Conservation (phyloP, 2,797 vertebrate species). For the Anas capensis region DNA sequence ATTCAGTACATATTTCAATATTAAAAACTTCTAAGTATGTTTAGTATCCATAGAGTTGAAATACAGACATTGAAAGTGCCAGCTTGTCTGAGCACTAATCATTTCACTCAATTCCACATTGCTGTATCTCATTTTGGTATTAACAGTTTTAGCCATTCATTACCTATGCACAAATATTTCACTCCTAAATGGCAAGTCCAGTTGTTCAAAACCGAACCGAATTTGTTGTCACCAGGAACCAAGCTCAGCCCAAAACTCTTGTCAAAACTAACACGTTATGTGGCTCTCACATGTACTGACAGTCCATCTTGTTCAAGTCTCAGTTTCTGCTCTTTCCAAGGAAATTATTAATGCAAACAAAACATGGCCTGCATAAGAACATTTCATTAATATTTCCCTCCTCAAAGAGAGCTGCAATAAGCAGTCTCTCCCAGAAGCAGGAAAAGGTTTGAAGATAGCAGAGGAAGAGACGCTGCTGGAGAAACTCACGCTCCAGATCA, state of each 20-base stretch:
- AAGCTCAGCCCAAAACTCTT: background rate
- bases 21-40: background rate
- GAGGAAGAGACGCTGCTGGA: background rate
- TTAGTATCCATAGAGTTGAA: background rate
- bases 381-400: background rate
- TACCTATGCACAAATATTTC: background rate
- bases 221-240: background rate
- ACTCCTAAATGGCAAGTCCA: background rate
- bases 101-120: background rate
- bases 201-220: fast-evolving
- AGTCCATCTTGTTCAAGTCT: background rate
- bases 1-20: background rate
- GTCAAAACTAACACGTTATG: background rate
- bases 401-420: background rate
- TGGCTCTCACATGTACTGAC: background rate
- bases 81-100: background rate
- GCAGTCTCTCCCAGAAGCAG: background rate
- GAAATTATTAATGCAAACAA: background rate
- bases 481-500: background rate
- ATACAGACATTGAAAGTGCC: background rate
- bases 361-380: background rate
- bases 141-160: background rate
- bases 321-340: background rate
- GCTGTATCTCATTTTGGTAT: background rate
- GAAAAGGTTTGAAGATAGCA: background rate